These are phyloP conservation scores for Myiozetetes cayanensis DNA, from an alignment of 2,113 vertebrate genomes.

Conservation along the genomic window DNA sequence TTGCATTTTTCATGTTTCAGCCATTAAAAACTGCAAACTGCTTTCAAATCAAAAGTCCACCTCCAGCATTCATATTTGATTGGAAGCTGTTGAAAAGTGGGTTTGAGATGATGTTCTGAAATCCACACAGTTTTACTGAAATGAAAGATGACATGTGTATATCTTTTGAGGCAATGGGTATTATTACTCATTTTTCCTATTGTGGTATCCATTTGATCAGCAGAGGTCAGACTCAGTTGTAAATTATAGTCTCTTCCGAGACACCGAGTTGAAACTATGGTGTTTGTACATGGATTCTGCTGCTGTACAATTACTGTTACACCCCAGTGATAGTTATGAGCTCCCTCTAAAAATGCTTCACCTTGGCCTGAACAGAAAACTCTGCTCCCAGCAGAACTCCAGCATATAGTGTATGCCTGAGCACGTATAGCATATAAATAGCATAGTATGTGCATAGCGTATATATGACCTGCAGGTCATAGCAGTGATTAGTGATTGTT, in stretches of 20 bases:
- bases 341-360: not conserved
- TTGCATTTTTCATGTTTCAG: slow-evolving; percentile 9
- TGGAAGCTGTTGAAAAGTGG: not conserved
- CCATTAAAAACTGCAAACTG: not conserved
- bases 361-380: not conserved
- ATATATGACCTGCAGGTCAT: not conserved
- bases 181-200: not conserved
- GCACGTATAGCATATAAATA: not conserved
- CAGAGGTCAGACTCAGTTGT: not conserved
- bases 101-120: not conserved
- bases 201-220: not conserved
- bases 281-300: not conserved
- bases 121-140: not conserved
- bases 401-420: not conserved
- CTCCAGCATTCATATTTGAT: not conserved
- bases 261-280: not conserved
- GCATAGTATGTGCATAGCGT: too few species aligned
- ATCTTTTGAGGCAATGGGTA: not conserved
- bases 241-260: not conserved
- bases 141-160: not conserved
- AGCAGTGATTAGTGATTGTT: not conserved
- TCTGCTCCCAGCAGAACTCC: not conserved
- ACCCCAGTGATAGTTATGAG: not conserved
- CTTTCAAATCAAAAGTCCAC: slow-evolving; percentile 1
- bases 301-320: not conserved